Conservation (phyloP, 2,113 vertebrate genomes). For the Pleuronectes platessa region DNA sequence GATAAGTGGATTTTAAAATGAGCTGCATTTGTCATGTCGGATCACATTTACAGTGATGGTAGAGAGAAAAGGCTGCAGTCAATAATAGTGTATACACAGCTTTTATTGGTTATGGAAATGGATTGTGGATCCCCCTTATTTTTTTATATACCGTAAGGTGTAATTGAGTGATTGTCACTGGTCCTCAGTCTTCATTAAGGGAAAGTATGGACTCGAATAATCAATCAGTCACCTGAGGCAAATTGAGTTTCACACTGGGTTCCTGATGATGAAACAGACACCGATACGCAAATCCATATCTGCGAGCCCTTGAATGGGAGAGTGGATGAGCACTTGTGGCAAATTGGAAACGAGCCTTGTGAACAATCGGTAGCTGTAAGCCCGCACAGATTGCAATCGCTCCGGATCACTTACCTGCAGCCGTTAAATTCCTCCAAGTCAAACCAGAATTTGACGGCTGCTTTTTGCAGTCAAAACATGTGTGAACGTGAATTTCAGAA, state of each 20-base stretch:
- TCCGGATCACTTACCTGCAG: slow-evolving; percentile 5
- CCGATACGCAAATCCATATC: slow-evolving; percentile 63
- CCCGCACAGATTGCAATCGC: slow-evolving; percentile 24
- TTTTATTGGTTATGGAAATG: slow-evolving; percentile 26
- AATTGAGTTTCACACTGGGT: slow-evolving; percentile 52
- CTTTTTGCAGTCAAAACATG: background rate
- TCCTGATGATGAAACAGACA: slow-evolving; percentile 62
- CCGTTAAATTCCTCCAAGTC: background rate
- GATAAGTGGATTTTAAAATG: slow-evolving; percentile 42
- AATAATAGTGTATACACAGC: slow-evolving; percentile 21
- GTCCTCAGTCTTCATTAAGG: slow-evolving; percentile 55
- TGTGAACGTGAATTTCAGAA: background rate
- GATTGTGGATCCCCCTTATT: slow-evolving; percentile 14
- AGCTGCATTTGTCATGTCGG: slow-evolving; percentile 23
- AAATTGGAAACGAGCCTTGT: slow-evolving; percentile 61
- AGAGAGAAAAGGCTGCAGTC: slow-evolving; percentile 13
- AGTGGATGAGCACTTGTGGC: slow-evolving; percentile 61
- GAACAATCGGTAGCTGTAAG: slow-evolving; percentile 52
- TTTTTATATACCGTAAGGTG: slow-evolving; percentile 46
- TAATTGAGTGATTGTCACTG: slow-evolving; percentile 55
- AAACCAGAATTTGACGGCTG: background rate
- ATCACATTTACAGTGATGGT: slow-evolving; percentile 25
- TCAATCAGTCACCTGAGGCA: slow-evolving; percentile 51
- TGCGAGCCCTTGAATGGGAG: slow-evolving; percentile 57
- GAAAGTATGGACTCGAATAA: slow-evolving; percentile 40